Evolutionary conservation across 2,113 vertebrate genomes (phyloP).

Genomic region (Dasypus novemcinctus): DNA sequence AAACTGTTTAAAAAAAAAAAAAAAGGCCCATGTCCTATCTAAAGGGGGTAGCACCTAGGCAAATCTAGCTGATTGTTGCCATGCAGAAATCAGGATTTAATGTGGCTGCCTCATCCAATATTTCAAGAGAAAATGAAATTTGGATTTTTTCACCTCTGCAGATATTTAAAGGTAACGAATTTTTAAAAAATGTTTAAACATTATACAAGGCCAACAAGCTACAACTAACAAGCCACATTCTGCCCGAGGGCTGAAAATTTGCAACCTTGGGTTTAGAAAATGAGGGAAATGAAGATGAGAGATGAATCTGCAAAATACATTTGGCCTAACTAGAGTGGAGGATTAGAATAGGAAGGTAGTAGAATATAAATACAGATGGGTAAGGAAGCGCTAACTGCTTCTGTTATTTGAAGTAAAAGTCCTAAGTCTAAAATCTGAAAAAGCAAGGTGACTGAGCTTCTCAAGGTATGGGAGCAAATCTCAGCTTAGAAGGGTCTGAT

Average conservation of each 20-base stretch:
- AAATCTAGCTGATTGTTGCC: constrained; percentile 9
- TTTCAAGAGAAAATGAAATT: constrained; percentile 25
- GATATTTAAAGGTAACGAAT: neutral
- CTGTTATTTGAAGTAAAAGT: constrained; percentile 35
- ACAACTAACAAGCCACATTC: constrained; percentile 27
- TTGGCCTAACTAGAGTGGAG: neutral
- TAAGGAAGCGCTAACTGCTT: neutral
- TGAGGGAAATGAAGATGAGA: constrained; percentile 3
- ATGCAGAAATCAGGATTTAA: constrained; percentile 15
- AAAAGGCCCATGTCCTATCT: neutral
- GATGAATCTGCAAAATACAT: neutral
- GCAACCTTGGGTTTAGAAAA: neutral
- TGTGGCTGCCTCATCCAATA: constrained; percentile 5
- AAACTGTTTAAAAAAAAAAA: neutral
- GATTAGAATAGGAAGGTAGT: constrained; percentile 18
- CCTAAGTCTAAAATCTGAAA: neutral
- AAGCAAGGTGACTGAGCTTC: neutral
- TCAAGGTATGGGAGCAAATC: constrained; percentile 14
- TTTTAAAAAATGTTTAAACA: neutral
- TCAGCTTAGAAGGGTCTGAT: neutral
- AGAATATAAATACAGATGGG: neutral
- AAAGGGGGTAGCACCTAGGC: neutral
- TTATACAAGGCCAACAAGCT: neutral
- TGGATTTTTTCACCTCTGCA: neutral
- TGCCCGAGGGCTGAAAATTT: constrained; percentile 5